Conservation (phyloP, 1,140 invertebrate species). For the Lordiphosa stackelbergi region DNA sequence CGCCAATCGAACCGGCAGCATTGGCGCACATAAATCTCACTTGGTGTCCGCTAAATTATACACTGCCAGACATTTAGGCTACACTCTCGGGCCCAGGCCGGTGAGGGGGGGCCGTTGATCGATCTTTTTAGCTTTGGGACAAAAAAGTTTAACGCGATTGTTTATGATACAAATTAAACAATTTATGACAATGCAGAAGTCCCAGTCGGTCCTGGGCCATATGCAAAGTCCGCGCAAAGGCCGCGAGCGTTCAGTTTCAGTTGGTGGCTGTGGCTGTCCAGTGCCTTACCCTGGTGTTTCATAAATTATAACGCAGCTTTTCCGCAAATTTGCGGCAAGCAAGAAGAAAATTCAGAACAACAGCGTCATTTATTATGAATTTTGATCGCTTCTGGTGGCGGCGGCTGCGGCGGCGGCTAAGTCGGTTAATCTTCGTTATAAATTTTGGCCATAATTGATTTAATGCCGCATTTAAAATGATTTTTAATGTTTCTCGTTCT, state of each 20-base stretch:
- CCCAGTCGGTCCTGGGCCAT: constrained; percentile 41
- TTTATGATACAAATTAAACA: constrained; percentile 78
- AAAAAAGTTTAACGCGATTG: constrained; percentile 77
- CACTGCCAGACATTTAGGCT: constrained; percentile 75
- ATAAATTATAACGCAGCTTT: constrained; percentile 76
- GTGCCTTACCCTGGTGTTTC: constrained; percentile 63
- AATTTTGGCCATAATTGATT: constrained; percentile 76
- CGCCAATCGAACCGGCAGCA: constrained; percentile 47
- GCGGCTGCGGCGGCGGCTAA: constrained; percentile 32
- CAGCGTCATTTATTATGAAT: constrained; percentile 75
- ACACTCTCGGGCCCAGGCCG: constrained; percentile 57
- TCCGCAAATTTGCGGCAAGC: constrained; percentile 55
- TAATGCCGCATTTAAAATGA: constrained; percentile 74
- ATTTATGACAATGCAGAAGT: constrained; percentile 76
- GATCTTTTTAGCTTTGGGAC: constrained; percentile 77
- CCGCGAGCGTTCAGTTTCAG: constrained; percentile 45
- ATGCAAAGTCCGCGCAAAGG: constrained; percentile 61
- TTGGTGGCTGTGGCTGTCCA: constrained; percentile 23
- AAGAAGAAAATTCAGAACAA: constrained; percentile 40
- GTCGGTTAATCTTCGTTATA: constrained; percentile 74
- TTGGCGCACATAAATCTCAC: constrained; percentile 77
- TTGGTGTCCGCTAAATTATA: constrained; percentile 78
- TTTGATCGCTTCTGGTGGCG: constrained; percentile 77
- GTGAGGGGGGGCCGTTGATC: constrained; percentile 55
- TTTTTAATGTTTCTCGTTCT: constrained; percentile 22